A percentile compares a stretch with the other conserved stretches of the same genome.
Evolutionary conservation across 1,140 invertebrate genomes (phyloP).

Genomic region (Drosophila murphyi): DNA sequence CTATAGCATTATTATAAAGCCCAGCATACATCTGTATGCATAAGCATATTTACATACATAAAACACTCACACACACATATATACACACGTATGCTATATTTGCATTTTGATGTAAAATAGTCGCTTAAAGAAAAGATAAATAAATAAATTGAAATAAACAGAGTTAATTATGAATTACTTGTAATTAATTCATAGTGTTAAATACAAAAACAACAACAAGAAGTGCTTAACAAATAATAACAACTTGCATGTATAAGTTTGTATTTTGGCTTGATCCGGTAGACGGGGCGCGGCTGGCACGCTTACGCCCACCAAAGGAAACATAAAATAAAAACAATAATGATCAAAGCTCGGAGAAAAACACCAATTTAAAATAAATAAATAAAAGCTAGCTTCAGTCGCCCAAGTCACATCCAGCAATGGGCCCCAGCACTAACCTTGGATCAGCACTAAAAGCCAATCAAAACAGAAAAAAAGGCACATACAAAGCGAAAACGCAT

Average conservation of each 20-base stretch:
- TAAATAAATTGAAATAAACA: background rate
- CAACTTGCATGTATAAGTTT: slow-evolving; percentile 30
- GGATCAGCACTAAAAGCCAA: slow-evolving; percentile 47
- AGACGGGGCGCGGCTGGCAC: slow-evolving; percentile 54
- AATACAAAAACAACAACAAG: slow-evolving; percentile 13
- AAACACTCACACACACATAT: slow-evolving; percentile 12
- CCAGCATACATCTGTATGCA: slow-evolving; percentile 17
- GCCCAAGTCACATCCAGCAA: slow-evolving; percentile 41
- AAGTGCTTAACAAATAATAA: slow-evolving; percentile 36
- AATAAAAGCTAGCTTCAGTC: slow-evolving; percentile 36
- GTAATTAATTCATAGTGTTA: slow-evolving; percentile 15
- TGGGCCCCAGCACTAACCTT: slow-evolving; percentile 42
- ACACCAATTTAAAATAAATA: slow-evolving; percentile 6
- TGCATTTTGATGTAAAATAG: slow-evolving; percentile 56
- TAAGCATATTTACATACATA: slow-evolving; percentile 10
- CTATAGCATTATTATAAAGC: slow-evolving; percentile 5
- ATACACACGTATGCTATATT: slow-evolving; percentile 20
- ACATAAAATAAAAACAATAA: slow-evolving; percentile 12
- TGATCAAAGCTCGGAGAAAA: background rate
- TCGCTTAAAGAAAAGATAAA: slow-evolving; percentile 31
- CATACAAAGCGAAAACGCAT: slow-evolving; percentile 1
- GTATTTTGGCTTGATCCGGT: slow-evolving; percentile 42
- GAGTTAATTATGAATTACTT: slow-evolving; percentile 1
- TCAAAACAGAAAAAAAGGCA: slow-evolving; percentile 14
- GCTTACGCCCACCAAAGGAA: slow-evolving; percentile 60